Evolutionary conservation across 2,797 vertebrate species (phyloP).

Genomic region (Pelochelys cantorii): DNA sequence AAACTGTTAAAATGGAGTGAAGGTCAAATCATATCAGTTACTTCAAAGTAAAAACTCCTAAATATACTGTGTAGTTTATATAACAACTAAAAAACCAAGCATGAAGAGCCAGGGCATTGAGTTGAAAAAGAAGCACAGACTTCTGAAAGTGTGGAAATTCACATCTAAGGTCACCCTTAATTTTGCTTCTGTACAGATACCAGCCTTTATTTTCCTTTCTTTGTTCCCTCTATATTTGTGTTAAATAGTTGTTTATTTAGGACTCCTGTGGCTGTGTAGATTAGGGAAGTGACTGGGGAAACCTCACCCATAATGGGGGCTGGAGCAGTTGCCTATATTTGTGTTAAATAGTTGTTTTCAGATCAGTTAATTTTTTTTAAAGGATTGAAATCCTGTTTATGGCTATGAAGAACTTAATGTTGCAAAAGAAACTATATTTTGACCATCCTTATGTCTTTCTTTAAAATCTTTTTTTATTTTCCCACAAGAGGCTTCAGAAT

Average conservation of each 20-base stretch:
- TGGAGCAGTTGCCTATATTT: background rate
- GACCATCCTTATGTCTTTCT: slow-evolving; percentile 45
- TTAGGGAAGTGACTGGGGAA: too few relatives aligned
- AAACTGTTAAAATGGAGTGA: background rate
- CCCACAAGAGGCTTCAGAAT: background rate
- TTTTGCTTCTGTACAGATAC: slow-evolving; percentile 53
- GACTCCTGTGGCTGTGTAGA: too few relatives aligned
- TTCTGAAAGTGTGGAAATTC: slow-evolving; percentile 44
- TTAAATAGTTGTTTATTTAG: background rate
- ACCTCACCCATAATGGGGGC: too few relatives aligned
- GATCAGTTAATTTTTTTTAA: slow-evolving; percentile 42
- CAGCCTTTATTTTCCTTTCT: background rate
- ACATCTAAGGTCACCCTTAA: slow-evolving; percentile 36
- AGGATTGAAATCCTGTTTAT: slow-evolving; percentile 14
- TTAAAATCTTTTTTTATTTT: slow-evolving; percentile 6
- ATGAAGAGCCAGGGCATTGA: slow-evolving; percentile 32
- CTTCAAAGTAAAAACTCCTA: background rate
- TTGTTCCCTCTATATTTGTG: slow-evolving; percentile 13
- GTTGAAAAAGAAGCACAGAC: background rate
- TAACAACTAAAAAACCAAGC: background rate
- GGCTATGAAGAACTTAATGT: slow-evolving; percentile 48
- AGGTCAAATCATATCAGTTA: background rate
- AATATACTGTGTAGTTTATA: background rate
- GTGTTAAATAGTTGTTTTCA: slow-evolving; percentile 27
- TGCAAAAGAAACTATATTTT: slow-evolving; percentile 44